Conservation (phyloP, 2,113 vertebrate species). For the Nymphicus hollandicus region DNA sequence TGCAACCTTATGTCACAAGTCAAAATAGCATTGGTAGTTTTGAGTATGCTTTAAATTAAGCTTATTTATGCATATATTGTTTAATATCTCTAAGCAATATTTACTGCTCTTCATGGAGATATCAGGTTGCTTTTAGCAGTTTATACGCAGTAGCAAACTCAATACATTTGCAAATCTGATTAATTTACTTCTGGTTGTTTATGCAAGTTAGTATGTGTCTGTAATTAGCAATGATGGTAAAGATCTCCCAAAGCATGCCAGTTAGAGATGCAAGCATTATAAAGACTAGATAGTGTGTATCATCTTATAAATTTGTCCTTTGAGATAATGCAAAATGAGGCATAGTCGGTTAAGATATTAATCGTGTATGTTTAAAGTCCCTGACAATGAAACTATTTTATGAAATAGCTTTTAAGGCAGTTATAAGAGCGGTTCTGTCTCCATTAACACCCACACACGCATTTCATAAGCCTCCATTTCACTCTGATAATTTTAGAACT, state of each 20-base stretch:
- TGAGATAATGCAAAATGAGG: constrained; percentile 30
- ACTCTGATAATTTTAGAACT: constrained; percentile 37
- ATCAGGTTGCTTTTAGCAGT: constrained; percentile 14
- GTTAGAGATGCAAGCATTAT: neutral
- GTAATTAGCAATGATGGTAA: neutral
- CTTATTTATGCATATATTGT: neutral
- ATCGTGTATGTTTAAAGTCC: constrained; percentile 15
- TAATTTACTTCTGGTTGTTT: constrained; percentile 35
- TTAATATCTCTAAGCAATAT: constrained; percentile 13
- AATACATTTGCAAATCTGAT: neutral
- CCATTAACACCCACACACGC: constrained; percentile 16
- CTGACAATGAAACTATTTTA: constrained; percentile 49
- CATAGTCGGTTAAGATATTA: constrained; percentile 45
- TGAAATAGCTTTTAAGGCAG: constrained; percentile 44
- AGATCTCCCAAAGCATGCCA: neutral
- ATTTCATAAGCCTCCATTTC: constrained; percentile 48
- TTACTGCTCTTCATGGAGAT: neutral
- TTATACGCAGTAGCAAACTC: neutral
- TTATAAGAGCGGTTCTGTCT: constrained; percentile 33
- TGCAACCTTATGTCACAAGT: neutral
- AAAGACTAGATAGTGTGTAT: constrained; percentile 22
- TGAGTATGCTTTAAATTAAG: neutral
- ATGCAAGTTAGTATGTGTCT: neutral
- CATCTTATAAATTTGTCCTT: constrained; percentile 4
- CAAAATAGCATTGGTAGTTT: neutral